Base-by-base conservation (phyloP, 1,140 invertebrate genomes). In the Augochlora pura region DNA sequence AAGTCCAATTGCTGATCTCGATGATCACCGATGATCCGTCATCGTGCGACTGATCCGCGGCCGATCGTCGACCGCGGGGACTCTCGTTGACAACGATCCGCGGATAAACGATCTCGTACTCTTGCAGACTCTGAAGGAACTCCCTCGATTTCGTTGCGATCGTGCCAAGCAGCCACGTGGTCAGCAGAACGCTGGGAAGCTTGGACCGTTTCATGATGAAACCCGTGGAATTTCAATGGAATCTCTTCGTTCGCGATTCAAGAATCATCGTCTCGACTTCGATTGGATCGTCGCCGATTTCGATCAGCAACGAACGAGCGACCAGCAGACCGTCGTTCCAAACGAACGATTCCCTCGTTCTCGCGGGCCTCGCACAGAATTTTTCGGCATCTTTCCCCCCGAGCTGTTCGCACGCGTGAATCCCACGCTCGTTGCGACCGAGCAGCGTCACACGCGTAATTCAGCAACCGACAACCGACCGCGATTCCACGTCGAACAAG, bases 1-100 rank as follows among this genome's bases (percentile, higher is more conserved):
- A 18, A 0, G 88, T 89, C 91, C 91, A 92, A 39, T 90, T 89
- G 38, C 76, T 74, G 9, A 91, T 63, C 1, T 81, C 73, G 16
- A 89, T 81, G 23, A 77, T 65, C 39, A 83, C n/a, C 0, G 72
- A 38, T 16, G 72, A 38, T 16, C 72, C 59, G 1, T 63, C 25
- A 3, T 39, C 63, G 62, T 54, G 27, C 8, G 32, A 3, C 14
- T 52, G 3, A 5, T 42, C 42, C 1, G 21, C 4, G 1, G 60
- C 59, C 21, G 77, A 87, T 82, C 86, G 72, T 64, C 60, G 79
- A n/a, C 23, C 42, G 0, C 82, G 74, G 27, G 42, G 25, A 14
- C 68, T 64, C 1, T 69, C 59, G 7, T 27, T 63, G 7, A 69
- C 25, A 9, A 87, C 46, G 16, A 88, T 67, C 3, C 69, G 46